These are phyloP conservation scores for Crypturellus undulatus DNA, from an alignment of 2,113 vertebrate genomes.

Conservation along the genomic window DNA sequence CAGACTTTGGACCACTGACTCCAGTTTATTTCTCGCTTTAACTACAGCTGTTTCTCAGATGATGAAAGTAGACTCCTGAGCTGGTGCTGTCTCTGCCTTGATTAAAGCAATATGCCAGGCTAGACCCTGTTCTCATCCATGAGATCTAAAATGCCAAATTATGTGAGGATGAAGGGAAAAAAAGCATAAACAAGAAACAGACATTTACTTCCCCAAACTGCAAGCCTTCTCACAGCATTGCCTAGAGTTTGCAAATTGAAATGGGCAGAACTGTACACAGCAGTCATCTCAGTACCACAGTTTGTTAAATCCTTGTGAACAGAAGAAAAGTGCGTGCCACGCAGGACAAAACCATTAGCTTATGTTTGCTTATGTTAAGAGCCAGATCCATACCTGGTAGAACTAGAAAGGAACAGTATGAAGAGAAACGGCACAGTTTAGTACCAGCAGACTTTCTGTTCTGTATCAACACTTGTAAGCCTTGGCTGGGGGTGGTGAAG, in stretches of 20 bases:
- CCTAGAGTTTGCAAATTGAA: neutral
- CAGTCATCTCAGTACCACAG: neutral
- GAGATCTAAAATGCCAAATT: neutral
- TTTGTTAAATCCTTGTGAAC: neutral
- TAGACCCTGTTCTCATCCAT: neutral
- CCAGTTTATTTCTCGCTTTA: conserved; percentile 36
- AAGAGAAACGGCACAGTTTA: neutral
- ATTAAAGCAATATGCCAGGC: neutral
- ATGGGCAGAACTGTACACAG: neutral
- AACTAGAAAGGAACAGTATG: neutral
- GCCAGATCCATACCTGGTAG: neutral
- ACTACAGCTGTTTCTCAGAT: conserved; percentile 55
- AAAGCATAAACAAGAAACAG: neutral
- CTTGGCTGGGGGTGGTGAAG: neutral
- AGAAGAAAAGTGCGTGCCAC: neutral
- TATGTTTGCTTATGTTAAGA: neutral
- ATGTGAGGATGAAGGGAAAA: neutral
- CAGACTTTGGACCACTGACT: conserved; percentile 18
- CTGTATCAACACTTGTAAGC: neutral
- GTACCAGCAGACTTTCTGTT: neutral
- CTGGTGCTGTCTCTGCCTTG: neutral
- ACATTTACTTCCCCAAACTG: neutral
- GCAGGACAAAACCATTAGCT: neutral
- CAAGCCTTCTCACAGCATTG: neutral
- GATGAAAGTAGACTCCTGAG: conserved; percentile 40